A percentile compares a stretch with the other conserved stretches of the same genome.
phyloP scores from a whole-genome alignment of 2,797 vertebrate genomes.

The Ptychobarbus kaznakovi region DNA sequence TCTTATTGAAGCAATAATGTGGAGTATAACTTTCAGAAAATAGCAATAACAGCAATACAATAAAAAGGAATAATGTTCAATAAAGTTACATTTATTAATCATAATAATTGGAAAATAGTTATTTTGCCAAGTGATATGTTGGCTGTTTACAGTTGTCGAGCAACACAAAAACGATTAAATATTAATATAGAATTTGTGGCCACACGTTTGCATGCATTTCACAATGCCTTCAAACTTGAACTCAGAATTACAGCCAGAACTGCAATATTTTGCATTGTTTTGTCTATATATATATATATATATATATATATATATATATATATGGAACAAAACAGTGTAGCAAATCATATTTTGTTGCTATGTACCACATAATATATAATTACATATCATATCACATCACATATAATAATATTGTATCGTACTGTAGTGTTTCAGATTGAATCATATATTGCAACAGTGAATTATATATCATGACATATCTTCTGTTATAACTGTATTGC shows the following conservation, averaged over 20 bases:
- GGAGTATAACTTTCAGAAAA: background rate
- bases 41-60: background rate
- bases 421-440: background rate
- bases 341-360: background rate
- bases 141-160: background rate
- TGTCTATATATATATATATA: background rate
- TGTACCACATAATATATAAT: background rate
- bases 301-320: background rate
- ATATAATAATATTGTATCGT: background rate
- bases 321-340: background rate
- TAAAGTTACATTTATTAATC: background rate
- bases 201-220: background rate
- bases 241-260: background rate
- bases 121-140: background rate
- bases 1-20: slow-evolving; percentile 3
- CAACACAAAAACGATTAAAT: background rate
- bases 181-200: background rate
- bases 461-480: background rate
- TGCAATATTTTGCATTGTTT: background rate
- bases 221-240: background rate
- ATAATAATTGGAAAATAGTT: background rate
- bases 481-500: background rate
- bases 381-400: background rate
- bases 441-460: background rate
- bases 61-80: background rate